Base-by-base conservation (phyloP, 2,113 vertebrate genomes). In the Cyrtonyx montezumae region DNA sequence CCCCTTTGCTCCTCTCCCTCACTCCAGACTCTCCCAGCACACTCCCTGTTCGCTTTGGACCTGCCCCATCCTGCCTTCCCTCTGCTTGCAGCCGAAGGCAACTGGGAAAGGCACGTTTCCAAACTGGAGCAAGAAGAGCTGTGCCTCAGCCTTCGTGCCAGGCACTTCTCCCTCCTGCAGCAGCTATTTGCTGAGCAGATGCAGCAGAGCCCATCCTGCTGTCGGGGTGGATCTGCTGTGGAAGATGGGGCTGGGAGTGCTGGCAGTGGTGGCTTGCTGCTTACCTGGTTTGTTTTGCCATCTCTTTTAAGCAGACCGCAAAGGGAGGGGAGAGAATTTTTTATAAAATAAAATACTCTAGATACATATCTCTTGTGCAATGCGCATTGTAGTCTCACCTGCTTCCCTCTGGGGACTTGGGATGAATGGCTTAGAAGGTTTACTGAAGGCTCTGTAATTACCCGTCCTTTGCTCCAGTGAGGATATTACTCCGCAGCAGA, bases 1-100 rank as follows among this genome's bases (percentile, higher is more conserved):
- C 86, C 87, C 40, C 93, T 86, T 78, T 17, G 74, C 94, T 91
- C 77, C 28, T 34, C 77, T 69, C 7, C 69, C 78, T 63, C 2
- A 1, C 80, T 45, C 69, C 92, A 84, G 70, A 36, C 83, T 58
- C 62, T 73, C 93, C 2, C 63, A 91, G 88, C 90, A 15, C 90
- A 13, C 90, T 79, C 95, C 85, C 77, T 36, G 62, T 17, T 43
- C 23, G 0, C 4, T 45, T 25, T 1, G 67, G 89, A 21, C 91
- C 92, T 95, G 95, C 81, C 94, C 87, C 55, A 1, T 92, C 94
- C 94, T 95, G 95, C 91, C 93, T 82, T 82, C 90, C 26, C 85
- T 80, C 71, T 0, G 34, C 74, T 77, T 61, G 9, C 79, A 40
- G 91, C 94, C 83, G 1, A 11, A 40, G 94, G 94, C 91, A 0